Base-by-base conservation (phyloP, 2,113 vertebrate species). In the Motacilla tschutschensis region DNA sequence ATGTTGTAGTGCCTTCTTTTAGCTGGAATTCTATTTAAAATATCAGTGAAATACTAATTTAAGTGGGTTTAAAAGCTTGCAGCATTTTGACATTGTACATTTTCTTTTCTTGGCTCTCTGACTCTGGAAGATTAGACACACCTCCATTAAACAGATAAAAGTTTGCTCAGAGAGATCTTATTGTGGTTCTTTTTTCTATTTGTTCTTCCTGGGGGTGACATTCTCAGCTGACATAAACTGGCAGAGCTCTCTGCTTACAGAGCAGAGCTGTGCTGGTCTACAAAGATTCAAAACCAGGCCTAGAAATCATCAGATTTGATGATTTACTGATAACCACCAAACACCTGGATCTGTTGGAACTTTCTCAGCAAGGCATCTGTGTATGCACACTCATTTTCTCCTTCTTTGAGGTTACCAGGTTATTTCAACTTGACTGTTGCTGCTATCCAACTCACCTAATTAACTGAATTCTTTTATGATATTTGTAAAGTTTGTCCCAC, bases 111-210 rank as follows among this genome's bases (percentile, higher is more conserved):
- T 83, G 58, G 29, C 51, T 63, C 44, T 87, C 58, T 53, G 65
- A 43, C 79, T 89, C 24, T 74, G 69, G 63, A 85, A 91, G 83
- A 85, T 92, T 77, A 85, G 83, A 40, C 77, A 85, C 69, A 83
- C 70, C 79, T 91, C 79, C 48, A 82, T 47, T 59, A 85, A 89
- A 84, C 24, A 79, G 64, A 88, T 77, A 87, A 87, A 84, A 87
- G 33, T 84, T 90, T 0, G 4, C 67, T 87, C 0, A 0, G 35
- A 86, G 87, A 93, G 64, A 87, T 88, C 57, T 79, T 90, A 79
- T 33, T 82, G 48, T 79, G 21, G 9, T 10, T 79, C 21, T 70
- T 77, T 70, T 90, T 75, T 35, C 46, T 86, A 12, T 86, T 86
- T 88, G 28, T 73, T 81, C 29, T 90, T 70, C 43, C 35, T 40